Percentiles rank a stretch among this genome's conserved stretches.
These are phyloP conservation scores for Actias luna DNA, from an alignment of 2,888 invertebrate genomes.

Conservation along the genomic window DNA sequence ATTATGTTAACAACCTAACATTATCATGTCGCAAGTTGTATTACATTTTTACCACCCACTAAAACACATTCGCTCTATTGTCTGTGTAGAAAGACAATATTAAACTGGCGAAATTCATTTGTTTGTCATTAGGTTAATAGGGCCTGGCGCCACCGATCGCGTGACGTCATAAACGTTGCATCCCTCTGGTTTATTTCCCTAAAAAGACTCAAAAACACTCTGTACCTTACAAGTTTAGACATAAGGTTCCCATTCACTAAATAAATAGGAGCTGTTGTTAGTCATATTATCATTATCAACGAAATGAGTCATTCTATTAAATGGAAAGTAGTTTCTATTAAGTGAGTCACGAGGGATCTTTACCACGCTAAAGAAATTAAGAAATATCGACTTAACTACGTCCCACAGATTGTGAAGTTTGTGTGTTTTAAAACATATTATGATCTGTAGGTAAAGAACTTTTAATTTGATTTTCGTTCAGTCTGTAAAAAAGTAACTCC, in stretches of 20 bases:
- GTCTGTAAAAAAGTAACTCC: not conserved
- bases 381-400: not conserved
- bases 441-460: not conserved
- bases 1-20: too few relatives aligned
- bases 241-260: slow-evolving; percentile 36
- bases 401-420: not conserved
- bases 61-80: not conserved
- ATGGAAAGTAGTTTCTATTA: slow-evolving; percentile 60
- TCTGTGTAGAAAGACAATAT: not conserved
- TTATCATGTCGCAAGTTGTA: too few relatives aligned
- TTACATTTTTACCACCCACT: too few relatives aligned
- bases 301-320: slow-evolving; percentile 68
- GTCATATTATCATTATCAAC: slow-evolving; percentile 57
- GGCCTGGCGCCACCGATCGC: slow-evolving; percentile 63
- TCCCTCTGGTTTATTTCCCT: slow-evolving; percentile 39
- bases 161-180: slow-evolving; percentile 54
- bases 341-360: slow-evolving; percentile 54
- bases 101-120: slow-evolving; percentile 25
- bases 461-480: not conserved
- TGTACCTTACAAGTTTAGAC: not conserved
- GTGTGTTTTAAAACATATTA: not conserved
- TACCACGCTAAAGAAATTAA: not conserved
- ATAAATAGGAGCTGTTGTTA: not conserved
- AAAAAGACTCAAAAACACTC: not conserved
- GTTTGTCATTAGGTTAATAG: slow-evolving; percentile 35